A percentile compares a stretch with the other conserved stretches of the same genome.
Conservation (phyloP, 2,113 vertebrate genomes). For the Alethe castanea region DNA sequence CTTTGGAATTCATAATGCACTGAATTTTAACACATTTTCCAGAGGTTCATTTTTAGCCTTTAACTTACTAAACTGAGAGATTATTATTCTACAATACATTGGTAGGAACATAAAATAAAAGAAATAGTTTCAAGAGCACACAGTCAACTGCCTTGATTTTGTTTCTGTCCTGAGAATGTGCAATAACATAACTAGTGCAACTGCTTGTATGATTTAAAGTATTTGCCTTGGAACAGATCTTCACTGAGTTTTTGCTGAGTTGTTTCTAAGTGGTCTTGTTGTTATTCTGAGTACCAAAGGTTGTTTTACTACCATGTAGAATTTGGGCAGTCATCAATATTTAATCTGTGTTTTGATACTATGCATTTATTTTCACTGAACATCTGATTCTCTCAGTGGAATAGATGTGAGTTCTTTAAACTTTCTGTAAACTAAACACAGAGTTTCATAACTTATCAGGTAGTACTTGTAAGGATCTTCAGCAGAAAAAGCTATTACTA, state of each 20-base stretch:
- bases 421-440: background rate
- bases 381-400: background rate
- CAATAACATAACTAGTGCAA: background rate
- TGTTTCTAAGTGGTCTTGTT: background rate
- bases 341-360: background rate
- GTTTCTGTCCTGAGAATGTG: background rate
- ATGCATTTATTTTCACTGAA: background rate
- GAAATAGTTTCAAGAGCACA: background rate
- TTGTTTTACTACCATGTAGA: background rate
- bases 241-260: background rate
- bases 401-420: background rate
- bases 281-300: background rate
- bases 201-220: background rate
- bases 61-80: background rate
- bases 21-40: background rate
- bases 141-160: background rate
- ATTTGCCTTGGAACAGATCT: background rate
- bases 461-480: background rate
- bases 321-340: background rate
- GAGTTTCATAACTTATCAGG: background rate
- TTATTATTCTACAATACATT: background rate
- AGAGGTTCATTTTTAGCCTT: background rate
- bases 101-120: background rate
- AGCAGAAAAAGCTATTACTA: background rate
- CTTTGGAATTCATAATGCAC: background rate